Base-by-base conservation (phyloP, 2,797 vertebrate genomes). In the Eulemur rubriventer region DNA sequence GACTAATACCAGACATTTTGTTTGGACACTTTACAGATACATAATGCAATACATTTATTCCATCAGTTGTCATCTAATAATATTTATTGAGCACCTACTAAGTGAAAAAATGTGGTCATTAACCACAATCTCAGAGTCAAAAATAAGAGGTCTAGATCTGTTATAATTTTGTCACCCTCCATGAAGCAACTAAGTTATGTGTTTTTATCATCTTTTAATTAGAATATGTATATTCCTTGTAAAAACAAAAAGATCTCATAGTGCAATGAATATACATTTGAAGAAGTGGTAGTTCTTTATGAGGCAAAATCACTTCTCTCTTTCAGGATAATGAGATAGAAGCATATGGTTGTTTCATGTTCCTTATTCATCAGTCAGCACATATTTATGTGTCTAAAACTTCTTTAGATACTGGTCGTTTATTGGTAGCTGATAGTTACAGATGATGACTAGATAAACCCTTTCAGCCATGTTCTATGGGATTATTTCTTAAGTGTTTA, bases 121-220 rank as follows among this genome's bases (percentile, higher is more conserved):
- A 86, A 93, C 11, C 48, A 76, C 7, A 83, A 5, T 89, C 38
- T 95, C 17, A 70, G 63, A 76, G 75, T 83, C 2, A 83, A 61
- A 96, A 85, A 16, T 65, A 88, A 91, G 52, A 89, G 20, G 13
- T 89, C 22, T 67, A 50, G 91, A 30, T 84, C 79, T 95, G 20
- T 89, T 48, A 80, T 2, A 50, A 26, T 79, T 55, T 96, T 61
- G 63, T 30, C 0, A 30, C 24, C 24, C 26, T 93, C 28, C 9
- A 6, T 30, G 18, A 70, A 90, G 59, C 84, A 80, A 14, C 17
- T 14, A 86, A 81, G 6, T 72, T 11, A 6, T 30, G 2, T 70
- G 7, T 95, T 95, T 24, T 61, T 76, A 13, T n/a, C 18, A 30
- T 43, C 48, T 80, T 90, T 72, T 86, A 48, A 93, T 67, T 67